These are phyloP conservation scores for Cyprinodon tularosa DNA, from an alignment of 2,113 vertebrate genomes.

Conservation along the genomic window DNA sequence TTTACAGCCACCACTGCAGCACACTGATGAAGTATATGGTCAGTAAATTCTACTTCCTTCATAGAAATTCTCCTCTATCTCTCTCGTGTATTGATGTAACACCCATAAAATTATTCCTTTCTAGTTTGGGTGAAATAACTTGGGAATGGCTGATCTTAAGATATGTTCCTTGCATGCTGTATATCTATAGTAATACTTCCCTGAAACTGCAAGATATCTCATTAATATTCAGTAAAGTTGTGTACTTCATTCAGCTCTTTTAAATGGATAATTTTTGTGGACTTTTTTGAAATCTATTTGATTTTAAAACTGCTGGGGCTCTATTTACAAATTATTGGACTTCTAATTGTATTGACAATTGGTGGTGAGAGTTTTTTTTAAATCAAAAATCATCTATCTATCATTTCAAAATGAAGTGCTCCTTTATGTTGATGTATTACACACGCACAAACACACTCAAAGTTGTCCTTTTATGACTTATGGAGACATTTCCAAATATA, in stretches of 20 bases:
- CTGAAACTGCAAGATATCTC: slow-evolving; percentile 51
- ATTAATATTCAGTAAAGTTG: slow-evolving; percentile 58
- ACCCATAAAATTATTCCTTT: slow-evolving; percentile 68
- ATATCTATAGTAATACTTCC: slow-evolving; percentile 32
- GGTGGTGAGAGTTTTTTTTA: not conserved
- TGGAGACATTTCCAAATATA: too few species aligned
- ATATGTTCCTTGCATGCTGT: slow-evolving; percentile 34
- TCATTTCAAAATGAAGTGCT: not conserved
- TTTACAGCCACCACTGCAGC: slow-evolving; percentile 69
- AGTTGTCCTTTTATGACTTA: too few species aligned
- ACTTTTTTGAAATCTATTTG: not conserved
- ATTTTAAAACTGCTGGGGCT: not conserved
- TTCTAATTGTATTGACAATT: too few species aligned
- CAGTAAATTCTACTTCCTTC: slow-evolving; percentile 69
- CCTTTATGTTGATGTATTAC: not conserved
- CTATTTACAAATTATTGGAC: not conserved
- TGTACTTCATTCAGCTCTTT: slow-evolving; percentile 30
- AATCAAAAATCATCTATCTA: not conserved
- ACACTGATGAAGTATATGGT: slow-evolving; percentile 72
- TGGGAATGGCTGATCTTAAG: slow-evolving; percentile 55
- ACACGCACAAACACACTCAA: too few species aligned
- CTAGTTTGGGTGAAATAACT: slow-evolving; percentile 51
- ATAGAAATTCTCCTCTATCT: slow-evolving; percentile 54
- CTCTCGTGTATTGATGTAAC: slow-evolving; percentile 67
- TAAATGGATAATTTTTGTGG: not conserved